Base-by-base conservation (phyloP, 2,797 vertebrate species). In the Phoxinus dragarum region DNA sequence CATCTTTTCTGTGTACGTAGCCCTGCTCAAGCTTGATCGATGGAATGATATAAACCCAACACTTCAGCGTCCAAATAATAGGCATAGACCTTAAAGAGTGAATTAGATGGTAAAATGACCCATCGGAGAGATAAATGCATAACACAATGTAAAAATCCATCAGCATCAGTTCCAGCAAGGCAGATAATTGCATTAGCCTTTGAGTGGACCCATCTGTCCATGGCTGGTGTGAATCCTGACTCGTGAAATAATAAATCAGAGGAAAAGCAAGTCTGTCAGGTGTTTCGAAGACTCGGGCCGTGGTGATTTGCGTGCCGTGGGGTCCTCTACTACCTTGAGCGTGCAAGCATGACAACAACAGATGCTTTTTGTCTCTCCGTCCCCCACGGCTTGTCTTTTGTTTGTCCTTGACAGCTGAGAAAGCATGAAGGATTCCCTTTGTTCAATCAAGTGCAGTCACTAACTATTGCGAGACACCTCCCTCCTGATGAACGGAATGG, bases 141-240 rank as follows among this genome's bases (percentile, higher is more conserved):
- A 80, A 74, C 44, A 87, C 81, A 79, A 84, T 76, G 87, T 89
- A 81, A 86, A 90, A 91, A 92, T 94, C 91, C 88, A 91, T 93
- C 91, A 93, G 86, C 87, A 86, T 94, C 92, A 88, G 89, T 92
- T 91, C 89, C 86, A 86, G 86, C 82, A 85, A 90, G 91, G 86
- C 89, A 90, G 89, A 90, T 94, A 93, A 94, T 91, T 89, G 89
- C 84, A 92, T 94, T 94, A 94, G 91, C 92, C 91, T 93, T 93
- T 86, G 89, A 91, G 61, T 82, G 42, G 68, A 86, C 87, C 87
- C 76, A 84, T 90, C 91, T 88, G 86, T 80, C 80, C 86, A 59
- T 86, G 90, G 89, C 80, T 86, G 89, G 77, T 87, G 86, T 52
- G 76, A 90, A 89, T 91, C 89, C 87, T 86, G 81, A 68, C 40